These are phyloP conservation scores for Tubiluchus corallicola DNA, from an alignment of 2,888 invertebrate species.

Conservation along the genomic window DNA sequence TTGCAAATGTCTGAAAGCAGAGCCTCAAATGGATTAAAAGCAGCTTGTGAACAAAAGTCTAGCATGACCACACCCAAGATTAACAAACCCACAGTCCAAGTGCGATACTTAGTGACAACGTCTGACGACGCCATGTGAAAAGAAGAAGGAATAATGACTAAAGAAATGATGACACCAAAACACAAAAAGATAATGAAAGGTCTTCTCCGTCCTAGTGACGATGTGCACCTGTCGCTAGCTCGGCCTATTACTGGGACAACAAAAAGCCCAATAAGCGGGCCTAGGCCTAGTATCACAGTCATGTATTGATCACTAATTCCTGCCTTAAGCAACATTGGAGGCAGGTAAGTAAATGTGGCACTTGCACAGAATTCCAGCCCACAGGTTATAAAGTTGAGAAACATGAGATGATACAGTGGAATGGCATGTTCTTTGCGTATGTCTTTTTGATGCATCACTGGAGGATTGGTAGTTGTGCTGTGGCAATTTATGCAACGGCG, in stretches of 20 bases:
- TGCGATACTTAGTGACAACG: background rate
- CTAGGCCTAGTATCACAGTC: constrained; percentile 31
- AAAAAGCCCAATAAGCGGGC: constrained; percentile 29
- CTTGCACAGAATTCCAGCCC: constrained; percentile 33
- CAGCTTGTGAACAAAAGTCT: constrained; percentile 19
- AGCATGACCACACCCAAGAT: constrained; percentile 19
- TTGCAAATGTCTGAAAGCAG: constrained; percentile 20
- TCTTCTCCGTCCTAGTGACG: constrained; percentile 28
- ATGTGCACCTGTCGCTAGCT: constrained; percentile 29
- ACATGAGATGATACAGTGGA: constrained; percentile 20
- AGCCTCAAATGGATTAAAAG: constrained; percentile 23
- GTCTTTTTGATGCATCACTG: too few species aligned
- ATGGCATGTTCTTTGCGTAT: too few species aligned
- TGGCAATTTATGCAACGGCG: too few species aligned
- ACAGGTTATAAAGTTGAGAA: constrained; percentile 31
- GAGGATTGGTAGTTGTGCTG: too few species aligned
- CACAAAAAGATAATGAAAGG: constrained; percentile 31
- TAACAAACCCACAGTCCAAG: constrained; percentile 15
- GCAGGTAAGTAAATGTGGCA: constrained; percentile 33
- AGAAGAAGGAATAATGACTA: constrained; percentile 29
- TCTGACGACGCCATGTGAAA: constrained; percentile 18
- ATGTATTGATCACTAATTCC: constrained; percentile 31
- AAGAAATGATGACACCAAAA: constrained; percentile 24
- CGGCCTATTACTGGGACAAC: constrained; percentile 30
- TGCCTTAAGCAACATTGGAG: constrained; percentile 32